These are phyloP conservation scores for Cepphus grylle DNA, from an alignment of 2,113 vertebrate genomes.

Conservation along the genomic window DNA sequence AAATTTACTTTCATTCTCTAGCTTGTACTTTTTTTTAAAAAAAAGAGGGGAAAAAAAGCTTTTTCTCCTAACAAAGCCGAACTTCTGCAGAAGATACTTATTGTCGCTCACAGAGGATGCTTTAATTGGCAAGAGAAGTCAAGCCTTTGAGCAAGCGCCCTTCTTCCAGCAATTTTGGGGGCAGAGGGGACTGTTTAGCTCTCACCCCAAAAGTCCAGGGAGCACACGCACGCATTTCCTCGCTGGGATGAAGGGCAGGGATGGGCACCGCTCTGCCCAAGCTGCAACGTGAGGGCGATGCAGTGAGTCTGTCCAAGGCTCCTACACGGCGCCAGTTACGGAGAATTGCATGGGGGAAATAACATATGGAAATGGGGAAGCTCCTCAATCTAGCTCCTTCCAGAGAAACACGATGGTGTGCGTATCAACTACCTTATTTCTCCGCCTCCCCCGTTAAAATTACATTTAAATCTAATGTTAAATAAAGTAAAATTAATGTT, in stretches of 20 bases:
- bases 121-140: background rate
- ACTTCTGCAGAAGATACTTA: background rate
- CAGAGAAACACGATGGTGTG: accelerated
- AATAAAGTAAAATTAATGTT: background rate
- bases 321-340: too few relatives aligned
- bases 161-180: background rate
- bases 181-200: background rate
- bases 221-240: accelerated
- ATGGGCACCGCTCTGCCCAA: background rate
- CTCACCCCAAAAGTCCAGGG: background rate
- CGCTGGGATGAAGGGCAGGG: accelerated
- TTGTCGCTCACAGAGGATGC: background rate
- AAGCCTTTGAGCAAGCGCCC: background rate
- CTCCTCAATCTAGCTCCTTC: background rate
- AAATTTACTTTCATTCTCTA: background rate
- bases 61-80: background rate
- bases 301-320: background rate
- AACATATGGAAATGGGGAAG: background rate
- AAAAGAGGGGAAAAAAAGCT: background rate
- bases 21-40: background rate
- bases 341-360: accelerated
- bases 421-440: too few relatives aligned
- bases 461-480: background rate
- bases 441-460: background rate
- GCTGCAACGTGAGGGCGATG: background rate